Evolutionary conservation across 2,113 vertebrate genomes (phyloP).

Genomic region (Cottus gobio): DNA sequence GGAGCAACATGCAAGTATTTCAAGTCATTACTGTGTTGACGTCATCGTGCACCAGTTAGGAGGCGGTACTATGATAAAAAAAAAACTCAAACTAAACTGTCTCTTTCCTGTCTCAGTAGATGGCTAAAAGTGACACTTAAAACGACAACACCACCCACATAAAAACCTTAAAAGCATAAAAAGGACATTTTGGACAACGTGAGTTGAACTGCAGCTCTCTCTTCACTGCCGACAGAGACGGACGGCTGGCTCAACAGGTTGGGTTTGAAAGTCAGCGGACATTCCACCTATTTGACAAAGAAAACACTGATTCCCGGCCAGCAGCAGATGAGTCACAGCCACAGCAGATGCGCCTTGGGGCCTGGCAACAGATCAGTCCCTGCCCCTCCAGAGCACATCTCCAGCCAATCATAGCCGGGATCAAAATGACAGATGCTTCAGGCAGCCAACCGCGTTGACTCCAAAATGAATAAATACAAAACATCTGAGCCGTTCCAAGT

Average conservation of each 20-base stretch:
- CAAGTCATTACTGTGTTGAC: slow-evolving; percentile 12
- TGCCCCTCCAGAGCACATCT: neutral
- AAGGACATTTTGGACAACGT: neutral
- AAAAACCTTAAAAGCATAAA: neutral
- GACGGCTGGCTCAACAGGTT: slow-evolving; percentile 64
- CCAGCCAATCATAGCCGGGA: slow-evolving; percentile 27
- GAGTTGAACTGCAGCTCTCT: neutral
- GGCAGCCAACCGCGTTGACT: slow-evolving; percentile 23
- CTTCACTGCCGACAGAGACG: neutral
- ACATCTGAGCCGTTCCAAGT: slow-evolving; percentile 18
- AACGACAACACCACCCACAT: neutral
- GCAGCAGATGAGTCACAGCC: slow-evolving; percentile 64
- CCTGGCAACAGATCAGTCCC: slow-evolving; percentile 45
- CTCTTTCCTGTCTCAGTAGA: too few species aligned
- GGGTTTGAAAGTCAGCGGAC: slow-evolving; percentile 66
- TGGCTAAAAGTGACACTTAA: too few species aligned
- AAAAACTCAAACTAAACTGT: neutral
- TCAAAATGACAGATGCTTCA: slow-evolving; percentile 19
- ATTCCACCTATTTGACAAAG: slow-evolving; percentile 71
- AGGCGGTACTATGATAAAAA: neutral
- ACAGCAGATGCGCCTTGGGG: slow-evolving; percentile 61
- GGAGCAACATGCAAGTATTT: slow-evolving; percentile 30
- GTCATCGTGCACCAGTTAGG: neutral
- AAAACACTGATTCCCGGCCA: slow-evolving; percentile 64
- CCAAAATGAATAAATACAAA: slow-evolving; percentile 11